phyloP scores from a whole-genome alignment of 2,797 vertebrate species.

The Lateolabrax maculatus region DNA sequence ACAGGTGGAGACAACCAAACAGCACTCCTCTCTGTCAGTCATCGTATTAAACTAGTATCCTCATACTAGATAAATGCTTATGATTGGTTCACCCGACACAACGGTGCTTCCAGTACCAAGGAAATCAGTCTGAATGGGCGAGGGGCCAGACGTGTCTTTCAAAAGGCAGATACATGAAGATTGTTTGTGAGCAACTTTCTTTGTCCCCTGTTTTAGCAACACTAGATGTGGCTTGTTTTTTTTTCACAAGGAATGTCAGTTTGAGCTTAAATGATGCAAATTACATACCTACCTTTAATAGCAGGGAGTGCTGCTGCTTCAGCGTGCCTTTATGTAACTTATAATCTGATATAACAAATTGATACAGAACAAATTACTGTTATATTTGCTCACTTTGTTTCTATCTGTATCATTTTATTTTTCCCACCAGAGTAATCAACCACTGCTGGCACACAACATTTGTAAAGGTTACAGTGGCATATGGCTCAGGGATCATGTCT shows the following conservation, averaged over 20 bases:
- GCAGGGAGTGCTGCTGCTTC: not conserved
- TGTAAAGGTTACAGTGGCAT: constrained; percentile 59
- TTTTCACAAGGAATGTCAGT: not conserved
- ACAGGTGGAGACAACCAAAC: too few species aligned
- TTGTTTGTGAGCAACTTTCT: not conserved
- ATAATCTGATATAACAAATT: constrained; percentile 41
- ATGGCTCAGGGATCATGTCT: constrained; percentile 38
- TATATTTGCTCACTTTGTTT: constrained; percentile 44
- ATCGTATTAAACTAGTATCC: too few species aligned
- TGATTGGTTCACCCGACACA: too few species aligned
- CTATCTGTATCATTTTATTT: constrained; percentile 52
- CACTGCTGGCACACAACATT: constrained; percentile 37
- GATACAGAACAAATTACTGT: constrained; percentile 31
- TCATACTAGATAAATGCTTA: too few species aligned
- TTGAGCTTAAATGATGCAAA: constrained; percentile 29
- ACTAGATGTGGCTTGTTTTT: not conserved
- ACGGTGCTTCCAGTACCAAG: not conserved
- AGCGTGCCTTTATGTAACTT: constrained; percentile 32
- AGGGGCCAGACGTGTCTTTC: too few species aligned
- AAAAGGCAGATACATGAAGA: constrained; percentile 8
- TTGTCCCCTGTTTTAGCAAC: not conserved
- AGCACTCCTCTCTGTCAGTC: too few species aligned
- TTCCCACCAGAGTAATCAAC: constrained; percentile 42
- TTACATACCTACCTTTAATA: constrained; percentile 16
- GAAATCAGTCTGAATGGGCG: too few species aligned